phyloP scores from a whole-genome alignment of 2,797 vertebrate species.

The Podarcis lilfordi region DNA sequence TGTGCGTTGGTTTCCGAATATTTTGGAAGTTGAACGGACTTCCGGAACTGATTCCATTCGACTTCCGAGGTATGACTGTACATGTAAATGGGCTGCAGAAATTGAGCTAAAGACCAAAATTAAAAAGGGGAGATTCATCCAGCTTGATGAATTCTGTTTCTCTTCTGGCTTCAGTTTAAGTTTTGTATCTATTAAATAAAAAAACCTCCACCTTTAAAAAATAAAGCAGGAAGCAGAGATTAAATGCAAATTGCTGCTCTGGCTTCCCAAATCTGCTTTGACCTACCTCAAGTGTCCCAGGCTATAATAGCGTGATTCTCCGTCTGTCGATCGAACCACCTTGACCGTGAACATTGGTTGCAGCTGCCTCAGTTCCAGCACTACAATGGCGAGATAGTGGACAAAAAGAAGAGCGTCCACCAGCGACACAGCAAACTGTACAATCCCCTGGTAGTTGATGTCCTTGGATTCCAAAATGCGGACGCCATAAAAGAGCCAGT shows the following conservation, averaged over 20 bases:
- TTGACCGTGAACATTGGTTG: constrained; percentile 89
- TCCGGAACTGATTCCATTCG: too few species aligned
- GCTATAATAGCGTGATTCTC: constrained; percentile 91
- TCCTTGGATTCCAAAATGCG: constrained; percentile 94
- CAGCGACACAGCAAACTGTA: constrained; percentile 93
- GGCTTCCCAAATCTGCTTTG: neutral
- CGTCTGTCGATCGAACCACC: constrained; percentile 91
- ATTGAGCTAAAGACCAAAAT: too few species aligned
- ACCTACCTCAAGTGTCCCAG: constrained; percentile 91
- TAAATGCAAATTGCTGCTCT: neutral
- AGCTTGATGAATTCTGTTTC: too few species aligned
- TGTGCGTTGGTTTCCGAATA: too few species aligned
- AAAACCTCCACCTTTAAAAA: neutral
- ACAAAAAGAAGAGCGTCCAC: constrained; percentile 96
- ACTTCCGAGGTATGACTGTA: too few species aligned
- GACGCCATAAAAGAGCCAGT: constrained; percentile 97
- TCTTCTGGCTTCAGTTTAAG: neutral
- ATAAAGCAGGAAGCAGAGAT: neutral
- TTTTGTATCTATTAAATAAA: neutral
- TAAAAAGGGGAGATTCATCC: too few species aligned
- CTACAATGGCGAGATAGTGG: constrained; percentile 93
- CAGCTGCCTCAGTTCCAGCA: constrained; percentile 93
- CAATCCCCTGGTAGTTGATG: constrained; percentile 92
- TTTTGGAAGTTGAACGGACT: too few species aligned
- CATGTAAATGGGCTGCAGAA: too few species aligned